Percentiles rank a stretch among this genome's conserved stretches.
Evolutionary conservation across 2,888 invertebrate genomes (phyloP).

Genomic region (Opisthograptis luteolata): DNA sequence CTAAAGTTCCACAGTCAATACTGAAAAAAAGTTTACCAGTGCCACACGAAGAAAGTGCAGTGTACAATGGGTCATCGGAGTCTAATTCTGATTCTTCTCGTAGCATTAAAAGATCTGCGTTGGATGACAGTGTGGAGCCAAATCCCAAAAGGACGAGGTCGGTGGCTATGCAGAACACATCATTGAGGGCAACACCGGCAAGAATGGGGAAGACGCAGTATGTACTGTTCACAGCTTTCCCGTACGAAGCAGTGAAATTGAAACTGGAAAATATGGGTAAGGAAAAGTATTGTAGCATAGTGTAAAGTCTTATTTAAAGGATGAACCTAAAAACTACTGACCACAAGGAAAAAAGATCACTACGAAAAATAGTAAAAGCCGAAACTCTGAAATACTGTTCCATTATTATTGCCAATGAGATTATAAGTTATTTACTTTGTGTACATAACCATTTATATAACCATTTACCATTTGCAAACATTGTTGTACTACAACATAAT

Average conservation of each 20-base stretch:
- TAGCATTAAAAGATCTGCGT: conserved; percentile 52
- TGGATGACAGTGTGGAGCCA: conserved; percentile 44
- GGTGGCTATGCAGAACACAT: conserved; percentile 28
- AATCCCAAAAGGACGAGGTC: conserved; percentile 55
- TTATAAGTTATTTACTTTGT: too few relatives aligned
- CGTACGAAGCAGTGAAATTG: conserved; percentile 56
- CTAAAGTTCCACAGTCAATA: conserved; percentile 41
- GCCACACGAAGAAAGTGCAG: conserved; percentile 57
- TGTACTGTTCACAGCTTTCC: conserved; percentile 72
- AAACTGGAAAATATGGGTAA: conserved; percentile 69
- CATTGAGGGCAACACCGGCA: conserved; percentile 51
- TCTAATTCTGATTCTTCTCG: conserved; percentile 55
- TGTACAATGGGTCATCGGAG: conserved; percentile 60
- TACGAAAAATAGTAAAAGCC: too few relatives aligned
- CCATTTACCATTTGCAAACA: too few relatives aligned
- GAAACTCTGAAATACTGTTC: too few relatives aligned
- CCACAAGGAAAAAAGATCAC: too few relatives aligned
- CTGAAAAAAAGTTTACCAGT: conserved; percentile 39
- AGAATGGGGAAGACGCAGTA: conserved; percentile 50
- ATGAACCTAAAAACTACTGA: too few relatives aligned
- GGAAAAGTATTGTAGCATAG: too few relatives aligned
- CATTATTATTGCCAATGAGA: too few relatives aligned
- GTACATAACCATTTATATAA: too few relatives aligned
- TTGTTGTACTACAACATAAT: too few relatives aligned
- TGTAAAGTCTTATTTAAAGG: too few relatives aligned